These are phyloP conservation scores for Alexandromys fortis DNA, from an alignment of 2,113 vertebrate genomes.

Conservation along the genomic window DNA sequence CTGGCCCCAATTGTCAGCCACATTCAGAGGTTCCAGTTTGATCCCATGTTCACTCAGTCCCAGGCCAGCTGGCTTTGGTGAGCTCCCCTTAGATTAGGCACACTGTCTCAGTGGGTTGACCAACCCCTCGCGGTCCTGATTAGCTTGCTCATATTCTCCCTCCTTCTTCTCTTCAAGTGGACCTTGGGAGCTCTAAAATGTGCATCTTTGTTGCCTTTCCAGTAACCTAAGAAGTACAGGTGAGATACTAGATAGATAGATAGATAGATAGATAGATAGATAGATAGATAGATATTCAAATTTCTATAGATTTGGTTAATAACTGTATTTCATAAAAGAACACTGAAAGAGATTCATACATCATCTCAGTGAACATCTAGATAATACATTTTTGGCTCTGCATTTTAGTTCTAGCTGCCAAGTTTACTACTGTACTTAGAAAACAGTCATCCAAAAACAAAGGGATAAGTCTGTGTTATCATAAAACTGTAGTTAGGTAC, in stretches of 20 bases:
- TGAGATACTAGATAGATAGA: background rate
- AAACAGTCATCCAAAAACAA: background rate
- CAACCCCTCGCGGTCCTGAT: too few relatives aligned
- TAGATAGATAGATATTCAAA: background rate
- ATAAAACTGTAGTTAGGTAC: background rate
- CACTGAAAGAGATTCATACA: background rate
- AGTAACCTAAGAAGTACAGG: background rate
- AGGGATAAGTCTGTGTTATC: background rate
- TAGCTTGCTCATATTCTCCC: too few relatives aligned
- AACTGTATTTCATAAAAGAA: conserved; percentile 14
- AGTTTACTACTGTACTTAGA: background rate
- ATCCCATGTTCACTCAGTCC: too few relatives aligned
- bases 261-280: background rate
- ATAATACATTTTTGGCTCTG: conserved; percentile 11
- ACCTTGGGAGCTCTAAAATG: too few relatives aligned
- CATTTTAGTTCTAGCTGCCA: background rate
- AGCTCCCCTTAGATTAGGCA: too few relatives aligned
- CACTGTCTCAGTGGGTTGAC: too few relatives aligned
- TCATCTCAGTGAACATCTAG: background rate
- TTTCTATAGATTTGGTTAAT: background rate
- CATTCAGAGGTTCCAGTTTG: too few relatives aligned
- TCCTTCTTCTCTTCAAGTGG: too few relatives aligned
- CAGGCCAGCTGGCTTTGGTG: too few relatives aligned
- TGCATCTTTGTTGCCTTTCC: background rate
- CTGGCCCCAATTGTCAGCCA: too few relatives aligned